Percentiles rank a stretch among this genome's conserved stretches.
These are phyloP conservation scores for Lasiurus cinereus DNA, from an alignment of 2,113 vertebrate genomes.

Conservation along the genomic window DNA sequence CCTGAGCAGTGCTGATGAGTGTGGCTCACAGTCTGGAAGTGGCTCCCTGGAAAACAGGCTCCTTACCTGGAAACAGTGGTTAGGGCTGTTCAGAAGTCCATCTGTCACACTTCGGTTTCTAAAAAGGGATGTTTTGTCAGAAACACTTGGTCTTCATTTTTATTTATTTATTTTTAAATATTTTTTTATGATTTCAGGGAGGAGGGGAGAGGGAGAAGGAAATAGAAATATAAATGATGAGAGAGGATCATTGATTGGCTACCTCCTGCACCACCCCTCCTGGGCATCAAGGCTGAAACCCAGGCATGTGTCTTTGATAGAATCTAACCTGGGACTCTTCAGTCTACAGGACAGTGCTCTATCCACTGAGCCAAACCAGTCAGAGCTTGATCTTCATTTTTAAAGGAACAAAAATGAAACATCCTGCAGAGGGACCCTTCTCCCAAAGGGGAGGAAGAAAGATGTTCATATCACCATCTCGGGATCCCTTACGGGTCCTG, in stretches of 20 bases:
- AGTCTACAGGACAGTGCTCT: no score
- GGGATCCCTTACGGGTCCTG: fast-evolving
- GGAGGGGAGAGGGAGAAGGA: no score
- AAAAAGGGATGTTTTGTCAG: background rate
- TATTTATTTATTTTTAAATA: no score
- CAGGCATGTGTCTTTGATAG: no score
- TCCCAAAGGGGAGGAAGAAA: background rate
- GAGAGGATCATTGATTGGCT: no score
- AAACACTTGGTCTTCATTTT: background rate
- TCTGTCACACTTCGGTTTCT: background rate
- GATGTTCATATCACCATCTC: background rate
- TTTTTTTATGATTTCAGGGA: no score
- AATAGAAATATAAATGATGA: no score
- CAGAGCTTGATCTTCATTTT: no score
- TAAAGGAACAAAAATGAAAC: constrained; percentile 50
- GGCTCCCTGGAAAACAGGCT: background rate
- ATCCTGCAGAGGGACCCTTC: background rate
- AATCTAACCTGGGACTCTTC: no score
- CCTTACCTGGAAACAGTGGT: background rate
- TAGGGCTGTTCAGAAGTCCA: background rate
- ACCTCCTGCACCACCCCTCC: no score
- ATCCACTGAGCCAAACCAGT: no score
- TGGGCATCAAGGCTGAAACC: no score
- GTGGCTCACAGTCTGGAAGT: background rate
- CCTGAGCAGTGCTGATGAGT: background rate